Conservation (phyloP, 2,888 invertebrate species). For the Perizoma affinitatum region DNA sequence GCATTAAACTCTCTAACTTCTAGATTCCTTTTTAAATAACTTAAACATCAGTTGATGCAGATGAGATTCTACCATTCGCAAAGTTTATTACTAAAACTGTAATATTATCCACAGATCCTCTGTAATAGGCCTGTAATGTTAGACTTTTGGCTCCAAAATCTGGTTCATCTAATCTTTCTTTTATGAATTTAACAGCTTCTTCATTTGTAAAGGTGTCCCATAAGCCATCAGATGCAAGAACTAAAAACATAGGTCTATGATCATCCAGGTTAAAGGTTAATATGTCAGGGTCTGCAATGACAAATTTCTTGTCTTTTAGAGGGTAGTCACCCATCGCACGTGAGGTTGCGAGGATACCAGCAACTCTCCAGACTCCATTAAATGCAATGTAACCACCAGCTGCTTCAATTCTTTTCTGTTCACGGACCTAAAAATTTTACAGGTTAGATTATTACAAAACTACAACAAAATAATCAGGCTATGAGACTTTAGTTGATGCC, state of each 20-base stretch:
- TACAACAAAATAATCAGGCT: too few relatives aligned
- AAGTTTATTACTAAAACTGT: constrained; percentile 96
- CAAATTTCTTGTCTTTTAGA: constrained; percentile 95
- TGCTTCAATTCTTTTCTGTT: constrained; percentile 95
- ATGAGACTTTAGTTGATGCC: too few relatives aligned
- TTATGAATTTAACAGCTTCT: constrained; percentile 95
- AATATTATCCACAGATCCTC: constrained; percentile 97
- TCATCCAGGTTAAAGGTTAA: constrained; percentile 94
- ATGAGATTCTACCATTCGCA: constrained; percentile 75
- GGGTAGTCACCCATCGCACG: constrained; percentile 98
- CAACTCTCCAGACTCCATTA: constrained; percentile 98
- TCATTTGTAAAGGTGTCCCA: constrained; percentile 99
- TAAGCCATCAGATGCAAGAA: constrained; percentile 97
- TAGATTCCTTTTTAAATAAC: background rate
- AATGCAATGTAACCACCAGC: constrained; percentile 98
- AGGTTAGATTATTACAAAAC: background rate
- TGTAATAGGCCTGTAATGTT: constrained; percentile 94
- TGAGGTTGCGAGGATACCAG: constrained; percentile 96
- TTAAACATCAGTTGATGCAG: constrained; percentile 40
- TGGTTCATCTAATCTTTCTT: constrained; percentile 92
- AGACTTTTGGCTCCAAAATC: constrained; percentile 96
- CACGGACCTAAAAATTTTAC: constrained; percentile 86
- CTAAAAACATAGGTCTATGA: constrained; percentile 94
- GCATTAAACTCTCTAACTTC: too few relatives aligned
- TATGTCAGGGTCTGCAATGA: constrained; percentile 98